Evolutionary conservation across 2,113 vertebrate genomes (phyloP).

Genomic region (Columba janthina): DNA sequence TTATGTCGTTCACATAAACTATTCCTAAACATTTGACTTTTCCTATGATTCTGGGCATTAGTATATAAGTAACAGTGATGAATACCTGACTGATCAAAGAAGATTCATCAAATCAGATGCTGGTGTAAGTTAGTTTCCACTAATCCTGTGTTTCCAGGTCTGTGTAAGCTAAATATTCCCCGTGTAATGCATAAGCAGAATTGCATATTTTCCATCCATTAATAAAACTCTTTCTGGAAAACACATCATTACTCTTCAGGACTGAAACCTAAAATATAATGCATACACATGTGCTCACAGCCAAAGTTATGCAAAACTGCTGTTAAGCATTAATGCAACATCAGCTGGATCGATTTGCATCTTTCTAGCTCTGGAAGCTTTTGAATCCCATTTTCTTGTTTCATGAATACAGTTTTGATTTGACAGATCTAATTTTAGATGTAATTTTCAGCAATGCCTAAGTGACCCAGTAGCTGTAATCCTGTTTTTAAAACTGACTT

Average conservation of each 20-base stretch:
- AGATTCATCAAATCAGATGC: not conserved
- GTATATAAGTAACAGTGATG: not conserved
- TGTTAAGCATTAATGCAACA: not conserved
- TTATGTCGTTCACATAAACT: not conserved
- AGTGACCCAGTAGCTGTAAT: not conserved
- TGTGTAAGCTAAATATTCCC: not conserved
- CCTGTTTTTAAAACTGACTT: not conserved
- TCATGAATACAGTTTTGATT: not conserved
- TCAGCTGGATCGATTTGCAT: not conserved
- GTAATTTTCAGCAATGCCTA: not conserved
- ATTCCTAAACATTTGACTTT: not conserved
- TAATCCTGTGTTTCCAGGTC: not conserved
- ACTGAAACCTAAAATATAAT: not conserved
- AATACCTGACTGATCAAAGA: not conserved
- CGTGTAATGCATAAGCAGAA: not conserved
- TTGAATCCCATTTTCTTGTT: not conserved
- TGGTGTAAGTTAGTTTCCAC: not conserved
- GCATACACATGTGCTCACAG: not conserved
- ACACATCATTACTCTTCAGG: not conserved
- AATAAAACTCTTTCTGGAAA: not conserved
- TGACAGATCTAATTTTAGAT: constrained; percentile 20
- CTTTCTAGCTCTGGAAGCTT: not conserved
- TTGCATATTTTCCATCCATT: not conserved
- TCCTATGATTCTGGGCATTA: not conserved
- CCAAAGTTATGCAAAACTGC: not conserved